Evolutionary conservation across 2,797 vertebrate species (phyloP), one percentile per base, ranked within the genome.

Genomic region (Gallinago nigripennis): DNA sequence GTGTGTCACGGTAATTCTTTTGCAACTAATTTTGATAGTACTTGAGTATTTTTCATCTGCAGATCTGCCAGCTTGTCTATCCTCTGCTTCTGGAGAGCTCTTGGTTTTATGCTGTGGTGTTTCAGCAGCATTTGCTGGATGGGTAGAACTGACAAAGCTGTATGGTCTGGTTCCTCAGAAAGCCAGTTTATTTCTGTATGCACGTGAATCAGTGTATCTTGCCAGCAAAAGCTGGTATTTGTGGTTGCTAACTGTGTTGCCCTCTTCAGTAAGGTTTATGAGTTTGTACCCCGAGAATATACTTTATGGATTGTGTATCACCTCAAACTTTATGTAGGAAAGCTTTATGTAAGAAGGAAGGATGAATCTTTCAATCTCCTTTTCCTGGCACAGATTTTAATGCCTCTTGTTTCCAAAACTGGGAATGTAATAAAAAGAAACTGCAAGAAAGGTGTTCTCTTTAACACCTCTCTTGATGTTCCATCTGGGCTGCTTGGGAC

Each of bases 401-500:
- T 50, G 39, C 79, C 45, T 94, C 77, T 90, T 90, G 65, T 90
- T 95, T 94, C 82, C 85, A 75, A 89, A 96, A 81, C 72, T 46
- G 70, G 80, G 31, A 83, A 91, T 25, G 72, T 66, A 95, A 94
- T 88, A 82, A 75, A 91, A 91, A 86, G 64, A 79, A 76, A 69
- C 78, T 33, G 70, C 58, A 56, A 84, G 84, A 69, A 92, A 91
- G 92, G 77, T 94, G 72, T 91, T 94, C 94, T 86, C 69, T 91
- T 83, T 92, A 95, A 85, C 95, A 90, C 91, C 68, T 95, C 56
- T 48, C 72, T 89, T 58, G 58, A 25, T 86, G 66, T 43, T 96
- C 92, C 95, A 92, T 96, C 95, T 96, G 94, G 69, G 48, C 76
- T 91, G 46, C 85, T 84, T 88, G 69, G 91, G 91, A 75, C 51